phyloP scores from a whole-genome alignment of 2,113 vertebrate species.

The Ploceus nigricollis region DNA sequence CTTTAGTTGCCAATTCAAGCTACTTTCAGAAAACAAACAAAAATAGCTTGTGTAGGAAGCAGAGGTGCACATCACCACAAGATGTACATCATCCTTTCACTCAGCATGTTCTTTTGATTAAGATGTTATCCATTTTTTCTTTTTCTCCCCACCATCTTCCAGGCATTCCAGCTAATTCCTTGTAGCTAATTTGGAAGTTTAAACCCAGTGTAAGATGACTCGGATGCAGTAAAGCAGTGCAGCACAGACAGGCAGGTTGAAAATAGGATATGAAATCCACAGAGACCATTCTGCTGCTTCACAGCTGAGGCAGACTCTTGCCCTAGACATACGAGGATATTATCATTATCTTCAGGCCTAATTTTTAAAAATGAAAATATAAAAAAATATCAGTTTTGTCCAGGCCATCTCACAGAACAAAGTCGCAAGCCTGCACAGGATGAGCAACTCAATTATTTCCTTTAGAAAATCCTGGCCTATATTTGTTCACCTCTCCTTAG shows the following conservation, averaged over 20 bases:
- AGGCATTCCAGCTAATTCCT: background rate
- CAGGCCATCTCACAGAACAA: background rate
- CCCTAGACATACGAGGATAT: background rate
- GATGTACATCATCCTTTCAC: background rate
- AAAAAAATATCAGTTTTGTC: background rate
- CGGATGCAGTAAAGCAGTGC: background rate
- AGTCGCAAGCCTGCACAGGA: background rate
- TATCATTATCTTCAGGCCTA: background rate
- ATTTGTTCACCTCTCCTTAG: background rate
- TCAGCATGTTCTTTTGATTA: background rate
- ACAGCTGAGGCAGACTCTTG: background rate
- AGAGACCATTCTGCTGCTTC: background rate
- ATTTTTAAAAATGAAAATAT: background rate
- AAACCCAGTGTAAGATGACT: accelerated
- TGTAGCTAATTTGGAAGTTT: background rate
- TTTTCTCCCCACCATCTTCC: accelerated
- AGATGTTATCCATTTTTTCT: background rate
- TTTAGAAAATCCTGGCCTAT: background rate
- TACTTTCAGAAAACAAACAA: background rate
- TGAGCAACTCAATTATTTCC: background rate
- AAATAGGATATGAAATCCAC: background rate
- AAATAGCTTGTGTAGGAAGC: background rate
- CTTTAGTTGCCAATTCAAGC: background rate
- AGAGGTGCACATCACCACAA: background rate
- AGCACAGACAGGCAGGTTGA: background rate